phyloP scores from a whole-genome alignment of 2,113 vertebrate species.

The Heterochromis multidens region DNA sequence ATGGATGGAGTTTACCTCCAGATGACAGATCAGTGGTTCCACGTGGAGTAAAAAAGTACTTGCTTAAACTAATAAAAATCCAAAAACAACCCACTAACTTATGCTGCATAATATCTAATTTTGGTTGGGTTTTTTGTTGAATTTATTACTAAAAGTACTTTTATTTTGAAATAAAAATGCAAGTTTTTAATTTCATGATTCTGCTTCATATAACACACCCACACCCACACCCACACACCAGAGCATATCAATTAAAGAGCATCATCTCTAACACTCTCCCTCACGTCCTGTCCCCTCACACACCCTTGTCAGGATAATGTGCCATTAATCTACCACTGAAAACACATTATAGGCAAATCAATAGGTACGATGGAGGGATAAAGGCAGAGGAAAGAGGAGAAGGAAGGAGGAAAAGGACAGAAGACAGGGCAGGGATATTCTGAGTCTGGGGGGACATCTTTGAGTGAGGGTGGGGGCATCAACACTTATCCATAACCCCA shows the following conservation, averaged over 20 bases:
- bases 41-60: no score
- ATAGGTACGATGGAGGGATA: slow-evolving; percentile 63
- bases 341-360: slow-evolving; percentile 73
- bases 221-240: background rate
- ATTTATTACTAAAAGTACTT: background rate
- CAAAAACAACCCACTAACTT: background rate
- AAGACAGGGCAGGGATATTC: slow-evolving; percentile 52
- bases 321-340: slow-evolving; percentile 69
- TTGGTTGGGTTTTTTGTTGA: no score
- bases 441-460: slow-evolving; percentile 50
- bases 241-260: slow-evolving; percentile 62
- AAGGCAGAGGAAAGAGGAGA: slow-evolving; percentile 61
- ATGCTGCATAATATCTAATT: background rate
- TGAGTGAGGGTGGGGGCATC: slow-evolving; percentile 9
- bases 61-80: background rate
- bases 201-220: background rate
- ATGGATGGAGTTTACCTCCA: background rate
- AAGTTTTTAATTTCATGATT: background rate
- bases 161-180: fast-evolving
- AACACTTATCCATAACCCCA: slow-evolving; percentile 78
- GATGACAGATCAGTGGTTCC: no score
- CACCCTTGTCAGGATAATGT: slow-evolving; percentile 70
- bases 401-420: slow-evolving; percentile 44
- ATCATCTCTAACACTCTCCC: slow-evolving; percentile 55
- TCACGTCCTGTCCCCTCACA: slow-evolving; percentile 72